Conservation (phyloP, 2,888 invertebrate species). For the Caenorhabditis uteleia region DNA sequence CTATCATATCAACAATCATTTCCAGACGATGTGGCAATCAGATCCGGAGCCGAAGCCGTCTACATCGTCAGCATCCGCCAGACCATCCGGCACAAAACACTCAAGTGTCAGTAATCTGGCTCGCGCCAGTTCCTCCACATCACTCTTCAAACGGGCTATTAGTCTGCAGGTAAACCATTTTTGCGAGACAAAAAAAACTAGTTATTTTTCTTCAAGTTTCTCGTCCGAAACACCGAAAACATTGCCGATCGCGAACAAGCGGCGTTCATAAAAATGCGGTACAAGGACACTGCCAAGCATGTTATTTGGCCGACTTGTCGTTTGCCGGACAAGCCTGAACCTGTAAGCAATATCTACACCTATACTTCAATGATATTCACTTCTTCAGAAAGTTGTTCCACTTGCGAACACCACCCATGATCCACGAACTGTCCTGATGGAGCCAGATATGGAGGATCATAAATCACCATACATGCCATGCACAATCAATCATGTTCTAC, state of each 20-base stretch:
- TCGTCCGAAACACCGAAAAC: conserved; percentile 33
- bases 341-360: too few relatives aligned
- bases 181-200: too few relatives aligned
- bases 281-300: conserved; percentile 51
- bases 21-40: conserved; percentile 16
- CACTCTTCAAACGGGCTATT: conserved; percentile 36
- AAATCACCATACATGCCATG: conserved; percentile 48
- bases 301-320: conserved; percentile 54
- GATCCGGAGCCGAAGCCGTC: conserved; percentile 22
- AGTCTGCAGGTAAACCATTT: conserved; percentile 29
- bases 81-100: conserved; percentile 11
- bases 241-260: conserved; percentile 34
- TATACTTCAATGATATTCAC: too few relatives aligned
- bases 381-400: conserved; percentile 25
- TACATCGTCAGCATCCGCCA: conserved; percentile 23
- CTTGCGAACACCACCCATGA: conserved; percentile 30
- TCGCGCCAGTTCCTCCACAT: conserved; percentile 26
- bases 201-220: conserved; percentile 37
- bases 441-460: conserved; percentile 52
- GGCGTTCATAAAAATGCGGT: conserved; percentile 51
- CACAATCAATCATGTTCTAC: conserved; percentile 51
- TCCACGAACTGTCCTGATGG: conserved; percentile 40
- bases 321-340: conserved; percentile 31
- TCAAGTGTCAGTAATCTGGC: conserved; percentile 24
- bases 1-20: neutral